Conservation (phyloP, 1,140 invertebrate genomes). For the Thalassaphorura encarpata region DNA sequence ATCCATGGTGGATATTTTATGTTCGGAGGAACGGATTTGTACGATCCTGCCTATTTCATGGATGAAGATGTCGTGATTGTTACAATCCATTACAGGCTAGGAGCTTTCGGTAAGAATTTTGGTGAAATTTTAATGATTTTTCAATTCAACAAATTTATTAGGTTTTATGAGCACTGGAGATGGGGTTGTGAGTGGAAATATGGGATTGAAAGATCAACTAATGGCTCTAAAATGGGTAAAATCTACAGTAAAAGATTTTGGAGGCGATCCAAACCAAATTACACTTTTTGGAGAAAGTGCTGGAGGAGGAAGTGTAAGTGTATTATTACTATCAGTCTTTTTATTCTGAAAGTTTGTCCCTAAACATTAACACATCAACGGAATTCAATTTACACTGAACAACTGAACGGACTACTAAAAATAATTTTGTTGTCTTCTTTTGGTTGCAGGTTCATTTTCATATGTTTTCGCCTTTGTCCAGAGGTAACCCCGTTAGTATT, state of each 20-base stretch:
- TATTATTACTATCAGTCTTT: no score
- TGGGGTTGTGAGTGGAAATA: neutral
- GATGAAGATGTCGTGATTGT: conserved; percentile 6
- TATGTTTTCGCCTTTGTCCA: no score
- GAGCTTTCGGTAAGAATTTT: no score
- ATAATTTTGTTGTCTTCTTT: no score
- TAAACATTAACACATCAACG: no score
- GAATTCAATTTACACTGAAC: no score
- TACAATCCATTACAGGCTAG: conserved; percentile 4
- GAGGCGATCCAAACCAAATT: conserved; percentile 43
- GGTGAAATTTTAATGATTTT: no score
- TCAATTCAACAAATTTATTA: no score
- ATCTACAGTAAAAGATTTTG: conserved; percentile 21
- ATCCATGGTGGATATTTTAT: conserved; percentile 11
- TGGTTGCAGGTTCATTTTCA: no score
- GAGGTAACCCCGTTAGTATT: no score
- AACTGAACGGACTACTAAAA: no score
- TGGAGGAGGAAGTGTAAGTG: conserved; percentile 4
- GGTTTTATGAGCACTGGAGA: neutral
- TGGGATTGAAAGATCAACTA: neutral
- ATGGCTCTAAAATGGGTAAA: conserved; percentile 2
- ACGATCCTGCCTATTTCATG: conserved; percentile 1
- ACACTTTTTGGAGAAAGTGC: conserved; percentile 47
- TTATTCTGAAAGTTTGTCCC: no score
- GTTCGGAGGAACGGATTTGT: conserved; percentile 2